Evolutionary conservation across 1,140 invertebrate species (phyloP), one percentile per base, ranked within the genome.

Genomic region (Vanessa atalanta): DNA sequence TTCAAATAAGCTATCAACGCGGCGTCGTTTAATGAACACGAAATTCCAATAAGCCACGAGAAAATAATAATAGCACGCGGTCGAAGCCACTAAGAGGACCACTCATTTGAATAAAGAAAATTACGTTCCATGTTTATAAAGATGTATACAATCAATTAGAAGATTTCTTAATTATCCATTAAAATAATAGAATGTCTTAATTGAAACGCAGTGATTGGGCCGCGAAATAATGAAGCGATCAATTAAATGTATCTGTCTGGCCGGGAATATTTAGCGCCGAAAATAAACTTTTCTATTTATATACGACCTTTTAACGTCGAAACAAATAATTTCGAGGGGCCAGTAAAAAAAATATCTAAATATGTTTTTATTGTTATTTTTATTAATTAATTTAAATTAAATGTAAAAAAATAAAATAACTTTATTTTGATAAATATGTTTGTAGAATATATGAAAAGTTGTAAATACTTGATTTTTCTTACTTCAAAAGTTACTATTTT

Each of bases 51-150:
- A 92, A 90, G 85, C 78, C 86, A 89, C 85, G 81, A 81, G 76
- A 87, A 91, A 90, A 88, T 89, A 92, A 89, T 92, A 89, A 92
- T 89, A 89, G 87, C 88, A 87, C 87, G 87, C 84, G 85, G 82
- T 81, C 81, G 85, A 86, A 86, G 74, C 83, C 83, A 86, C 85
- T 86, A 81, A 85, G 85, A 79, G 76, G 81, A 82, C 55, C 20
- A 37, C 85, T 91, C 85, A 90, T 91, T 90, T 90, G 86, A 90
- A 91, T 91, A 91, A 90, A 86, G 83, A 89, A 88, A 91, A 91
- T 89, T 86, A 89, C 83, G 79, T 80, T 83, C 80, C 80, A 82
- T 76, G 87, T 87, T 83, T 74, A 77, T 80, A 83, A 84, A 85
- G 82, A 86, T 87, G 81, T 80, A 79, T 79, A 81, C 85, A 80